Evolutionary conservation across 2,888 invertebrate genomes (phyloP), one percentile per base, ranked within the genome.

Genomic region (Rhamnusium bicolor): DNA sequence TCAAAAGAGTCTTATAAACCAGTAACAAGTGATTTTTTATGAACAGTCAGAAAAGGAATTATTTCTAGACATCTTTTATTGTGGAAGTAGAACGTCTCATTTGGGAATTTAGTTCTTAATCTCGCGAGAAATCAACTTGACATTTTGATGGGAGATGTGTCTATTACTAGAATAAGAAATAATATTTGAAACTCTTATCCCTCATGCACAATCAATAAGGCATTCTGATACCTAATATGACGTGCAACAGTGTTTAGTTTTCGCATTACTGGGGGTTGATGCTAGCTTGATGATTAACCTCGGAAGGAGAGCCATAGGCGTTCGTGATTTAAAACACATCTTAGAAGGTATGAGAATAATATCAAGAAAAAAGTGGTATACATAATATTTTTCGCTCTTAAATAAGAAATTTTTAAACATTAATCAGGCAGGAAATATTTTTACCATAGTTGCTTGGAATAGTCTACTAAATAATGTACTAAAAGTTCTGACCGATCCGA

Each of bases 101-200:
- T 27, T 49, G 58, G 65, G 71, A 71, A 65, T 66, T 67, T 67
- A 53, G 71, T 60, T 67, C 51, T 18, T 60, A 66, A 71, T 71
- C 71, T 71, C 71, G 51, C 14, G 71, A 71, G 71, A 67, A 66
- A 71, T 71, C 71, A 67, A 60, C 46, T 54, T 67, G 67, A 71
- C 71, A 53, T 65, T 49, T 71, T 58, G 60, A 71, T 61, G 60
- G 58, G 71, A 71, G 53, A 71, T 67, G 61, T 71, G 71, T 67
- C 67, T 61, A 71, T 71, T 71, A 63, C 58, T 58, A 65, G 49
- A 46, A 70, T 47, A 21, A 66, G 46, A 47, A 65, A 65, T 53
- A 65, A 53, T 65, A 65, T 65, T 65, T 19, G 19, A 53, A 40
- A 7, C 16, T 47, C 63, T 51, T 65, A 53, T 65, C 65, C 53